These are phyloP conservation scores for Caenorhabditis latens DNA, from an alignment of 1,140 invertebrate species.

Conservation along the genomic window DNA sequence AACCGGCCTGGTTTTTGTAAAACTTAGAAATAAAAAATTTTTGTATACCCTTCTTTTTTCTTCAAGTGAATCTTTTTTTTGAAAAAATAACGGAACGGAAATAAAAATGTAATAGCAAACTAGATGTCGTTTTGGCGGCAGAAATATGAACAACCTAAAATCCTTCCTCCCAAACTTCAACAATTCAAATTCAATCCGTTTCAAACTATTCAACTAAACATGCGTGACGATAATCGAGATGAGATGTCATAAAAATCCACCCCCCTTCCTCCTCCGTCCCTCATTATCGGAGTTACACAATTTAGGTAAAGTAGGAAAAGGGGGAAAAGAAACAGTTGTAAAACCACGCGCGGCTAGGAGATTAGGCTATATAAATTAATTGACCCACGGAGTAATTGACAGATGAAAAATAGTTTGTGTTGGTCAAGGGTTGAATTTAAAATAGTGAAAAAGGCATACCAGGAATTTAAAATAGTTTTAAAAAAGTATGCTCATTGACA, in stretches of 20 bases:
- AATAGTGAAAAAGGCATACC: no score
- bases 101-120: no score
- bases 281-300: neutral
- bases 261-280: neutral
- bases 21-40: neutral
- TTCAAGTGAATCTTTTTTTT: neutral
- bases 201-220: neutral
- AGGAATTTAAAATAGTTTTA: no score
- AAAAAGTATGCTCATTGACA: no score
- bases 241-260: neutral
- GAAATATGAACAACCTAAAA: no score
- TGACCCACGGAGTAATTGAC: neutral
- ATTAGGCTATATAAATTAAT: slow-evolving; percentile 15
- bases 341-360: neutral
- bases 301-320: neutral
- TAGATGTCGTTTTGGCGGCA: no score
- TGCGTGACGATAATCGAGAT: neutral
- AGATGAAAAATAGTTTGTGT: neutral
- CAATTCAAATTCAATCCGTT: neutral
- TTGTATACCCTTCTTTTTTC: neutral
- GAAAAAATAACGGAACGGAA: no score
- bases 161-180: no score
- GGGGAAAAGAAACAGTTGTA: neutral
- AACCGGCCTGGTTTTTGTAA: neutral
- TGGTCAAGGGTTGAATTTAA: neutral